Evolutionary conservation across 1,140 invertebrate genomes (phyloP), one percentile per base, ranked within the genome.

Genomic region (Saccostrea echinata): DNA sequence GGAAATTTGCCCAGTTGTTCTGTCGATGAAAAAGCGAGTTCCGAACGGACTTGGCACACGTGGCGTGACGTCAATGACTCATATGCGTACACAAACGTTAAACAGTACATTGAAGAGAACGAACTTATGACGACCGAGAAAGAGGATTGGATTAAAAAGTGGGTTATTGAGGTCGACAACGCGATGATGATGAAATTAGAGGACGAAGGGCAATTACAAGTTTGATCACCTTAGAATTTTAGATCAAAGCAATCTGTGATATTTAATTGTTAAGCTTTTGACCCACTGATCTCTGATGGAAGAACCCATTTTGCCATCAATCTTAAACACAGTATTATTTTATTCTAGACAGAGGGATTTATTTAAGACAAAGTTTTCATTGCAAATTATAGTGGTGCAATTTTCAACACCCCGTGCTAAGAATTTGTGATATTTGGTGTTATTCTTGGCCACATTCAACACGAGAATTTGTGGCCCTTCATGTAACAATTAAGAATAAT

Each of bases 1-100:
- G 51, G 68, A 11, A 61, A 71, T 68, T 53, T 33, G 27, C 13
- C 27, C 0, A 61, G 82, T 43, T 43, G 43, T 11, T 83, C 81
- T 24, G 51, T 53, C 3, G 81, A 83, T 18, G 89, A 90, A 30
- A 89, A 89, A 84, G 86, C 86, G 16, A 76, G 86, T 13, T 90
- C 91, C 21, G 89, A 90, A 85, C 88, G 88, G 83, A 92, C 93
- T 16, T 94, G 93, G 93, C 89, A 89, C 85, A 94, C 93, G 16
- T 94, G 92, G 92, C 89, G 93, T 68, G 91, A 91, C 85, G 90
- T 91, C 33, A 93, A 94, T 84, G 91, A 93, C 24, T 94, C 93
- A 0, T 91, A 93, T 84, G 93, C 93, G 1, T 94, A 94, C 85
- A 91, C 89, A 61, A 91, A 94, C 88, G 93, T 94, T 6, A 91